These are phyloP conservation scores for Gryllus longicercus DNA, from an alignment of 2,888 invertebrate genomes.

Conservation along the genomic window DNA sequence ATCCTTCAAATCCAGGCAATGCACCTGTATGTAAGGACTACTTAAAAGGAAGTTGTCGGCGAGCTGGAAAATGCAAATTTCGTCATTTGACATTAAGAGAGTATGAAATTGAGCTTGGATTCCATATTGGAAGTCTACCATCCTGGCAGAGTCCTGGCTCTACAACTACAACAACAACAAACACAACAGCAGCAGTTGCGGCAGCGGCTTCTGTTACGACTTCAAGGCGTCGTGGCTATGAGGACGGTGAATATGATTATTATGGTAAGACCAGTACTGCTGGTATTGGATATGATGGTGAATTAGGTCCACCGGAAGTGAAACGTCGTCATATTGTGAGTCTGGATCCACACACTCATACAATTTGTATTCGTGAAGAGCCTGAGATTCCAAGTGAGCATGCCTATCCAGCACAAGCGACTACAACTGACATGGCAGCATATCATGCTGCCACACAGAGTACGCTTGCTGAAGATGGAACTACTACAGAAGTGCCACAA, in stretches of 20 bases:
- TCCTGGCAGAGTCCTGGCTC: background rate
- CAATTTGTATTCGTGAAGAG: background rate
- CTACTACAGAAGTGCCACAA: background rate
- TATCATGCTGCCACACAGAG: background rate
- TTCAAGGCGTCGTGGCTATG: background rate
- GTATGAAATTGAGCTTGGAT: constrained; percentile 24
- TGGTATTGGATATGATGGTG: constrained; percentile 17
- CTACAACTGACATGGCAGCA: background rate
- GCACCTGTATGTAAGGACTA: constrained; percentile 54
- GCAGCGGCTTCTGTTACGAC: background rate
- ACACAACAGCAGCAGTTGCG: background rate
- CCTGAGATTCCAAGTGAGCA: constrained; percentile 17
- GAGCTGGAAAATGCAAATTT: constrained; percentile 49
- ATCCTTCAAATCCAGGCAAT: constrained; percentile 38
- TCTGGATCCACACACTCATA: constrained; percentile 6
- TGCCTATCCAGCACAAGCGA: background rate
- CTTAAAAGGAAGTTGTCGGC: constrained; percentile 51
- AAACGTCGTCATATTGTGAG: background rate
- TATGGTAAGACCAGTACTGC: background rate
- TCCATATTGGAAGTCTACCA: background rate
- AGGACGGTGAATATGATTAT: constrained; percentile 17
- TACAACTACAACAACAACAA: background rate
- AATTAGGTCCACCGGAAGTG: constrained; percentile 10
- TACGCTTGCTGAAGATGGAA: background rate
- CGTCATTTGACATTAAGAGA: constrained; percentile 47